Percentiles rank a stretch among this genome's conserved stretches.
phyloP scores from a whole-genome alignment of 2,113 vertebrate genomes.

The Gambusia affinis region DNA sequence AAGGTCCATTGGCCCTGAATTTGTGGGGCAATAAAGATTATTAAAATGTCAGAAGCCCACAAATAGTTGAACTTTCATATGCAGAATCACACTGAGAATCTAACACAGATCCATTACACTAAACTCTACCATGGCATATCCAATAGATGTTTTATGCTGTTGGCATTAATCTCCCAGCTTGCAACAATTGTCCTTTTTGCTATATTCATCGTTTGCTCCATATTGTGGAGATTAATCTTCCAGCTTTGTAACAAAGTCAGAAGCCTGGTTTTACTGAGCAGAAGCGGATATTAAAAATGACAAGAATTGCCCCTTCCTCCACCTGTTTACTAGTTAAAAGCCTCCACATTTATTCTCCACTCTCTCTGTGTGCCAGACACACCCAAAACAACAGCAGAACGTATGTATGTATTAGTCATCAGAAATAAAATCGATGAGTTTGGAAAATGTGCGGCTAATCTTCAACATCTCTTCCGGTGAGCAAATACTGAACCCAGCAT shows the following conservation, averaged over 20 bases:
- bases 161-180: too few species aligned
- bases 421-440: constrained; percentile 4
- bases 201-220: not conserved
- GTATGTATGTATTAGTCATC: constrained; percentile 2
- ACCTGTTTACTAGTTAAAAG: not conserved
- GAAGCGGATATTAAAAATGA: constrained; percentile 12
- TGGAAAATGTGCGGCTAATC: not conserved
- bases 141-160: too few species aligned
- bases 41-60: too few species aligned
- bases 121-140: too few species aligned
- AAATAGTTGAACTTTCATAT: too few species aligned
- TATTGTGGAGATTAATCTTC: not conserved
- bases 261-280: not conserved
- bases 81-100: too few species aligned
- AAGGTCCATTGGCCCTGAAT: too few species aligned
- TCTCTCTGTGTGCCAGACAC: not conserved
- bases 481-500: constrained; percentile 9
- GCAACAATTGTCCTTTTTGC: not conserved
- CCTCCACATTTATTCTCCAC: constrained; percentile 12
- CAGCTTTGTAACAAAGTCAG: not conserved
- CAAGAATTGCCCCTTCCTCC: not conserved
- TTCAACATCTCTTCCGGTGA: not conserved
- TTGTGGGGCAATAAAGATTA: too few species aligned
- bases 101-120: too few species aligned
- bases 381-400: constrained; percentile 5